Conservation (phyloP, 2,113 vertebrate species). For the Prunella fulvescens region DNA sequence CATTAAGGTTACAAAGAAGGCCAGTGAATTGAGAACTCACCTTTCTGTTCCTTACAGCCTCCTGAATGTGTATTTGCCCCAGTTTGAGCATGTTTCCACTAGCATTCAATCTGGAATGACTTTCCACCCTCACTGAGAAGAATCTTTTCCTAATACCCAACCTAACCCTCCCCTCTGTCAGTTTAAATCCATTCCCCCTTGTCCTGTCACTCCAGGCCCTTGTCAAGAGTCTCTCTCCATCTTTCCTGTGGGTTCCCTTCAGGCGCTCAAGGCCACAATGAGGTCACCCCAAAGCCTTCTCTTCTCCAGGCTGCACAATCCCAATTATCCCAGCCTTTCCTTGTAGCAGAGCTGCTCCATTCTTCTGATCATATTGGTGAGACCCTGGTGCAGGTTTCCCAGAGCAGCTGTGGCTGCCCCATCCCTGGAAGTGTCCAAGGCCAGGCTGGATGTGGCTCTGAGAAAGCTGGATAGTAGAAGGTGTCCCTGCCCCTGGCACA, state of each 20-base stretch:
- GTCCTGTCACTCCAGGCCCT: background rate
- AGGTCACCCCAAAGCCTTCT: background rate
- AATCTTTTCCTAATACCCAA: background rate
- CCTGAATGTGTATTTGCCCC: background rate
- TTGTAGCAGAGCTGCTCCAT: rapidly evolving
- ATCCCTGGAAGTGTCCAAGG: background rate
- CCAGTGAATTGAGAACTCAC: background rate
- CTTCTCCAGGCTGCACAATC: background rate
- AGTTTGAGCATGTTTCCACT: background rate
- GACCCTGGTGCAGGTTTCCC: background rate
- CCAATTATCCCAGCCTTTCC: background rate
- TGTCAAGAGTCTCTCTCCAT: background rate
- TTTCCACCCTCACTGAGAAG: background rate
- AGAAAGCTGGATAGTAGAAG: background rate
- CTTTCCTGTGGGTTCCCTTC: background rate
- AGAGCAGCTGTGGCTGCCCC: background rate
- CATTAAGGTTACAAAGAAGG: background rate
- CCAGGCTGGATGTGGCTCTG: background rate
- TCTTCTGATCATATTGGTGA: background rate
- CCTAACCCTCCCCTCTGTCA: rapidly evolving
- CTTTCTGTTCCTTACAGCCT: background rate
- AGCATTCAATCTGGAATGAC: background rate
- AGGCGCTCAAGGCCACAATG: background rate
- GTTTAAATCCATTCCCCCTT: background rate
- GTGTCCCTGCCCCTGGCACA: background rate